These are phyloP conservation scores for Tetragnatha versicolor DNA, from an alignment of 1,140 invertebrate genomes.

Conservation along the genomic window DNA sequence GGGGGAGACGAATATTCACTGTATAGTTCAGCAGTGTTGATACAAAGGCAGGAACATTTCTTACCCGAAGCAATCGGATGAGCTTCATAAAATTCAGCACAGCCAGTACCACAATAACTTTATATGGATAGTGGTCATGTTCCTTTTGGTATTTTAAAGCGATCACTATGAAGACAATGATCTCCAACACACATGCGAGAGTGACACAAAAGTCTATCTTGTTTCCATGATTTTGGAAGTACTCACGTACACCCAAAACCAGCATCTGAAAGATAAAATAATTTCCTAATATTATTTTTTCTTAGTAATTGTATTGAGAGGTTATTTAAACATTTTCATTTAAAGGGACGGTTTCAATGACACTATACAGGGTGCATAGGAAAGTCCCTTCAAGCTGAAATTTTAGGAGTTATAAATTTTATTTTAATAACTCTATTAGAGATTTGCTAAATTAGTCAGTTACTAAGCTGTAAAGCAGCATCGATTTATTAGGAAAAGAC, in stretches of 20 bases:
- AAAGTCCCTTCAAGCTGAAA: too few relatives aligned
- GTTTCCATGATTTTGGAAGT: conserved; percentile 8
- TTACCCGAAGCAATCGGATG: not conserved
- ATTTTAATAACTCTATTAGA: too few relatives aligned
- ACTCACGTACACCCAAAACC: not conserved
- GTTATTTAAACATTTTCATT: too few relatives aligned
- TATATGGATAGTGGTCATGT: not conserved
- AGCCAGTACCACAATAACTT: not conserved
- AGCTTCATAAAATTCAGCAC: not conserved
- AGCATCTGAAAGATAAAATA: not conserved
- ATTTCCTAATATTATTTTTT: too few relatives aligned
- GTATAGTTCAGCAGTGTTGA: not conserved
- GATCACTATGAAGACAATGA: not conserved
- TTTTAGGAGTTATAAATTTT: too few relatives aligned
- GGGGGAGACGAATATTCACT: too few relatives aligned
- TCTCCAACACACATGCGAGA: not conserved
- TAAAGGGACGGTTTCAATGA: too few relatives aligned
- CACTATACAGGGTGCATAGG: too few relatives aligned
- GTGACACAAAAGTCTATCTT: conserved; percentile 22
- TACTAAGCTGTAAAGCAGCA: too few relatives aligned
- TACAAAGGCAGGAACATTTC: not conserved
- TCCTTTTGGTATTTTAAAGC: not conserved
- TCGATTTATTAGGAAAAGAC: too few relatives aligned
- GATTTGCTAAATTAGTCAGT: too few relatives aligned
- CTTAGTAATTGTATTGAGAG: too few relatives aligned